Evolutionary conservation across 2,113 vertebrate species (phyloP).

Genomic region (Gobiocypris rarus): DNA sequence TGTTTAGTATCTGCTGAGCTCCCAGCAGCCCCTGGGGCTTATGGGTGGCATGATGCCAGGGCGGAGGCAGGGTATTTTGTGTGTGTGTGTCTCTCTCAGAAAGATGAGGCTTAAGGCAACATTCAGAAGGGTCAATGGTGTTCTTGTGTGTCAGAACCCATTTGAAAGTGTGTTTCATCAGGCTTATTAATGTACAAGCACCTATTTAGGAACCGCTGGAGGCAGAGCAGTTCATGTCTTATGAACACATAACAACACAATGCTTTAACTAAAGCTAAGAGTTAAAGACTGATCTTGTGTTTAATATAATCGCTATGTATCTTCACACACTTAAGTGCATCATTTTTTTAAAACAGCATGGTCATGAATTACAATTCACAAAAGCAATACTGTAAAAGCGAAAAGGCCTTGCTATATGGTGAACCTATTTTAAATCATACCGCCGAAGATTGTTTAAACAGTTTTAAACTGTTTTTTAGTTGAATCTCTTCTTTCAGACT

Average conservation of each 20-base stretch:
- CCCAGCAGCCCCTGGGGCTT: conserved; percentile 84
- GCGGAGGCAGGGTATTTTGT: conserved; percentile 62
- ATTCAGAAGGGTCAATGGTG: conserved; percentile 49
- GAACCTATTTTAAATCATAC: background rate
- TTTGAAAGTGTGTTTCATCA: conserved; percentile 88
- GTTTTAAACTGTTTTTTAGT: too few relatives aligned
- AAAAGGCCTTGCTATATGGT: background rate
- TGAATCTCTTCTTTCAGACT: background rate
- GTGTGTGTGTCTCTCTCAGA: conserved; percentile 40
- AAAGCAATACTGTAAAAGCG: too few relatives aligned
- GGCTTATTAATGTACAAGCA: conserved; percentile 94
- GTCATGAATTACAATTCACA: background rate
- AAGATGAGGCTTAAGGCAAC: conserved; percentile 33
- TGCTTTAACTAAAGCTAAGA: background rate
- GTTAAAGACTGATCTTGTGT: background rate
- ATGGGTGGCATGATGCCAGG: conserved; percentile 85
- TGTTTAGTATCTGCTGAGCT: conserved; percentile 95
- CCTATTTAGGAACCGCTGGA: conserved; percentile 85
- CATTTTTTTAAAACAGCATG: background rate
- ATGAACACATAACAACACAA: conserved; percentile 10
- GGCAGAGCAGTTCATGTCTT: conserved; percentile 45
- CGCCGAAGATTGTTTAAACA: background rate
- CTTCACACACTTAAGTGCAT: background rate
- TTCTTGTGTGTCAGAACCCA: conserved; percentile 71
- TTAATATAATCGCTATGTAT: background rate